Percentiles rank a stretch among this genome's conserved stretches.
Evolutionary conservation across 2,797 vertebrate genomes (phyloP).

Genomic region (Microctenopoma steveboyesi): DNA sequence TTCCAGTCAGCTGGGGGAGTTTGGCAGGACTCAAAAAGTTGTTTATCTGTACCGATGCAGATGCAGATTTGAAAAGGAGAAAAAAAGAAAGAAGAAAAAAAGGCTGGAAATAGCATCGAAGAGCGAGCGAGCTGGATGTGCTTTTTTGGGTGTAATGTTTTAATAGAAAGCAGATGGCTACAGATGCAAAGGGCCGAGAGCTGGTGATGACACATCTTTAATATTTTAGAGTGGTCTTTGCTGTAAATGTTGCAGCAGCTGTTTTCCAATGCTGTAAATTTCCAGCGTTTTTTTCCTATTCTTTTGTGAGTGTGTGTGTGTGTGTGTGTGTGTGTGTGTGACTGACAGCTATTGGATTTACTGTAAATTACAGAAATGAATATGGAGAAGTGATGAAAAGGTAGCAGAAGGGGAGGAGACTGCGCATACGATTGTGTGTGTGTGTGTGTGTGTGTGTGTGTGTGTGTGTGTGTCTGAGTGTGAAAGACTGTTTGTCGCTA

Average conservation of each 20-base stretch:
- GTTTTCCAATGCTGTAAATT: conserved; percentile 84
- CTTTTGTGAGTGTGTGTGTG: conserved; percentile 32
- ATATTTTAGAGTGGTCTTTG: conserved; percentile 89
- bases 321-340: conserved; percentile 52
- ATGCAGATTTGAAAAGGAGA: conserved; percentile 46
- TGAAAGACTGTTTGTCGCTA: conserved; percentile 60
- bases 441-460: conserved; percentile 16
- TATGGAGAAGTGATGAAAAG: conserved; percentile 83
- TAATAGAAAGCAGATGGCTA: conserved; percentile 87
- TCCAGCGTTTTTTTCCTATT: conserved; percentile 60
- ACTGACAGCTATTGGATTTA: conserved; percentile 88
- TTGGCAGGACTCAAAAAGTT: conserved; percentile 58
- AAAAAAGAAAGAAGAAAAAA: conserved; percentile 8
- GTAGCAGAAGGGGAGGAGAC: conserved; percentile 38
- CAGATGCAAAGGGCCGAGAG: conserved; percentile 77
- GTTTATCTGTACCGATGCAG: conserved; percentile 62
- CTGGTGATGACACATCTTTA: conserved; percentile 84
- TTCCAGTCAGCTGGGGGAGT: conserved; percentile 32
- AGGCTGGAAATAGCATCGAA: conserved; percentile 67
- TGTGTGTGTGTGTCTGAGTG: conserved; percentile 7
- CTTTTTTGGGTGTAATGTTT: conserved; percentile 79
- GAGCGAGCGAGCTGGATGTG: conserved; percentile 41
- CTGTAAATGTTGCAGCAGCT: conserved; percentile 87
- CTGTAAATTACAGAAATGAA: conserved; percentile 87
- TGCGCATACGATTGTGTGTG: conserved; percentile 11